A percentile compares a stretch with the other conserved stretches of the same genome.
phyloP scores from a whole-genome alignment of 23 tunicate species.

The Halocynthia aurantium region DNA sequence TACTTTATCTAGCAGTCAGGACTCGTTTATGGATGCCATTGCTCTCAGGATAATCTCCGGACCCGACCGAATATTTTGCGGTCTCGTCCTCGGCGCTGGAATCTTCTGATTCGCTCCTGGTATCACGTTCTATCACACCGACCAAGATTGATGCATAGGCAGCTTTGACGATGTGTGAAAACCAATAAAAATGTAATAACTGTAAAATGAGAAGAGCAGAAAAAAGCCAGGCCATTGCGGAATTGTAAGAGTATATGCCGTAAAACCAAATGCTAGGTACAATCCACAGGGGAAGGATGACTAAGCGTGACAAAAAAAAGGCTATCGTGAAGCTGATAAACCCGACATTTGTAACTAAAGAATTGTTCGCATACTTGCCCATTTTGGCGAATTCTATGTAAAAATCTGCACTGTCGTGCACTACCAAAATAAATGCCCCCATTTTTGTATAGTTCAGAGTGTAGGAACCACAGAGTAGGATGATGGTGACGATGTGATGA shows the following conservation, averaged over 20 bases:
- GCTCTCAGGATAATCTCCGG: too few species aligned
- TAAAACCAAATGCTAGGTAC: conserved; percentile 47
- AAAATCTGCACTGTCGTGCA: conserved; percentile 89
- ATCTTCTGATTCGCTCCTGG: conserved; percentile 24
- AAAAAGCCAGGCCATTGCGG: conserved; percentile 66
- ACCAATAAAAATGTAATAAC: conserved; percentile 78
- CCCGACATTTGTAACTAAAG: conserved; percentile 32
- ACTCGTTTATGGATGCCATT: too few species aligned
- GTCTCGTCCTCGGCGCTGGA: too few species aligned
- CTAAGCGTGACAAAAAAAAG: conserved; percentile 53
- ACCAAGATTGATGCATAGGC: conserved; percentile 31
- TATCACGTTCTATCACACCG: conserved; percentile 29
- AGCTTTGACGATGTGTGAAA: conserved; percentile 49
- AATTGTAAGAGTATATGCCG: conserved; percentile 45
- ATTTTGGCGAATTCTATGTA: conserved; percentile 87
- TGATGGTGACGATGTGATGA: conserved; percentile 80
- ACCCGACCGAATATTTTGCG: too few species aligned
- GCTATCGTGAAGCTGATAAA: conserved; percentile 45
- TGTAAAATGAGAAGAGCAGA: conserved; percentile 48
- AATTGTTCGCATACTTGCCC: conserved; percentile 61
- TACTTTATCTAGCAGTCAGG: too few species aligned
- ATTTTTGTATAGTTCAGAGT: conserved; percentile 60
- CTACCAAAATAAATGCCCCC: conserved; percentile 63
- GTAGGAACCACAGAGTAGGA: conserved; percentile 71
- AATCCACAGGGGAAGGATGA: conserved; percentile 88